Evolutionary conservation across 2,888 invertebrate genomes (phyloP), one percentile per base, ranked within the genome.

Genomic region (Acanthosepion esculentum): DNA sequence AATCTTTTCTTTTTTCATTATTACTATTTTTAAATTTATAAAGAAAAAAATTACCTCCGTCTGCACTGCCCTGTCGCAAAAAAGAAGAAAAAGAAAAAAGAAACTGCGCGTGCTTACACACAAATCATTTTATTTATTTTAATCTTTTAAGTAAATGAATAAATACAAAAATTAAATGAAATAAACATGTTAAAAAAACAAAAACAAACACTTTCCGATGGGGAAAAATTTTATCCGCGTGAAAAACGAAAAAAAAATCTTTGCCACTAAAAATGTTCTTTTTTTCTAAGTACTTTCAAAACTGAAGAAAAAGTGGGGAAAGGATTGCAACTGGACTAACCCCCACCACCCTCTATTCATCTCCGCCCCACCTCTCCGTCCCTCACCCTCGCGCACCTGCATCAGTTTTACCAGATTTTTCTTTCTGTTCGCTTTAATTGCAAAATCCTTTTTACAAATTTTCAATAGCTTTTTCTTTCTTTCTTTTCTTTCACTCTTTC

Each of bases 141-240:
- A 78, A 78, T 78, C 78, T 78, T 78, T 78, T 78, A 78, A 78
- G 78, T 78, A 78, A 78, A 78, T n/a, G 78, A 78, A 78, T 78
- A 33, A 78, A n/a, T 12, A 23, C 4, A 59, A 59, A 23, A 20
- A 59, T 20, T 1, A 59, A 59, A 6, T 20, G 23, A 78, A 78
- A 78, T 78, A 33, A 78, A 59, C n/a, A 12, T n/a, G 3, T n/a
- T 78, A 78, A 78, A 78, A 78, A 59, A 12, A 78, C 18, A 33
- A n/a, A 78, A 78, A 15, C 33, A 78, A 33, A n/a, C 7, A 33
- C n/a, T 33, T n/a, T 64, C 4, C 7, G 64, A 64, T 26, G 23
- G 59, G 59, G 59, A 33, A n/a, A 78, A 78, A 78, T 15, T 33
- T 33, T 78, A 78, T 78, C 48, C 29, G 41, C 48, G 7, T 29